Conservation (phyloP, 1,140 invertebrate genomes). For the Plectrocnemia conspersa region DNA sequence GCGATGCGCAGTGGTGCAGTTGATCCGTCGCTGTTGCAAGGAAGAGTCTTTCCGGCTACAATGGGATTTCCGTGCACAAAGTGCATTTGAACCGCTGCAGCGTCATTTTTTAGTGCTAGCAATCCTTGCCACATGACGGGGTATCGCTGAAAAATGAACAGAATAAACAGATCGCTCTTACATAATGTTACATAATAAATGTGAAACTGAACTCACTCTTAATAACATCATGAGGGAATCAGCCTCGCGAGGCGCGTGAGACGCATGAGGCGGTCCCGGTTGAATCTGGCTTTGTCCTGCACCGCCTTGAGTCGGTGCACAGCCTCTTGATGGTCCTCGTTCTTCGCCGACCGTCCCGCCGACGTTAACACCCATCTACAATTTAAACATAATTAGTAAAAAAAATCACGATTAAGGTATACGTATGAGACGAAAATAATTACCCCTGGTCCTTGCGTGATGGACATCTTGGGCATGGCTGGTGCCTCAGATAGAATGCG, state of each 20-base stretch:
- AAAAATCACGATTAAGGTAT: background rate
- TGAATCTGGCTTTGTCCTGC: constrained; percentile 43
- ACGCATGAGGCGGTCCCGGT: constrained; percentile 62
- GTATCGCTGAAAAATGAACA: constrained; percentile 61
- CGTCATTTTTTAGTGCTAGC: constrained; percentile 91
- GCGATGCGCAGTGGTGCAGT: constrained; percentile 84
- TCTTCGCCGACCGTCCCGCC: constrained; percentile 40
- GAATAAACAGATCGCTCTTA: background rate
- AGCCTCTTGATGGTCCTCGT: constrained; percentile 36
- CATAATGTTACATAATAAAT: background rate
- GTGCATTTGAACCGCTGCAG: constrained; percentile 96
- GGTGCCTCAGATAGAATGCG: constrained; percentile 19
- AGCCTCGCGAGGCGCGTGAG: constrained; percentile 69
- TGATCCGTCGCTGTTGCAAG: constrained; percentile 72
- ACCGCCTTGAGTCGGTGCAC: constrained; percentile 39
- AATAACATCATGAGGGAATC: constrained; percentile 75
- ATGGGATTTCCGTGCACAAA: constrained; percentile 90
- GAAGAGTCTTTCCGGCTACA: constrained; percentile 78
- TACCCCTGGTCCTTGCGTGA: constrained; percentile 22
- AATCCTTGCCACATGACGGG: constrained; percentile 96
- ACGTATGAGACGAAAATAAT: background rate
- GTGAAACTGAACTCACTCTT: constrained; percentile 48
- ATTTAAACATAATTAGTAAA: background rate
- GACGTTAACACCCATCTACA: constrained; percentile 20
- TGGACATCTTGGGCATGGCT: constrained; percentile 11